Evolutionary conservation across 2,113 vertebrate genomes (phyloP).

Genomic region (Rissa tridactyla): DNA sequence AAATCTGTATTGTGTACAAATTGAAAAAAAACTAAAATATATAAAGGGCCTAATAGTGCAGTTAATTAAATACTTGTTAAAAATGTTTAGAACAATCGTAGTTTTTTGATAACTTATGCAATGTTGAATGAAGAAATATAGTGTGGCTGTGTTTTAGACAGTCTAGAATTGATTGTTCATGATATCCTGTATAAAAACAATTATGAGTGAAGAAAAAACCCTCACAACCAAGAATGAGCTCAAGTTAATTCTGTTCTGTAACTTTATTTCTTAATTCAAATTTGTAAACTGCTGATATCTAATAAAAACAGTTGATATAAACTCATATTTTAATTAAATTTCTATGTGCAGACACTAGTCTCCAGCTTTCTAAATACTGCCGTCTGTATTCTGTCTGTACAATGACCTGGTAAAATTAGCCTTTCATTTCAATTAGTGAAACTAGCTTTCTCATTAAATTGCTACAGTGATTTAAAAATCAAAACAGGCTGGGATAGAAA

Average conservation of each 20-base stretch:
- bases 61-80: slow-evolving; percentile 20
- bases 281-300: slow-evolving; percentile 59
- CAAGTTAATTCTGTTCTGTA: slow-evolving; percentile 53
- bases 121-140: slow-evolving; percentile 6
- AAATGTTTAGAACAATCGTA: slow-evolving; percentile 46
- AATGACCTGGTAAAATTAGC: not conserved
- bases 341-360: not conserved
- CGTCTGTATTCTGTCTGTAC: not conserved
- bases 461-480: not conserved
- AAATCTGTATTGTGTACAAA: not conserved
- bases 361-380: not conserved
- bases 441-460: not conserved
- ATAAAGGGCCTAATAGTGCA: not conserved
- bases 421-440: not conserved
- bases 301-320: slow-evolving; percentile 63
- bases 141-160: slow-evolving; percentile 76
- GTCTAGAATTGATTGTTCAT: slow-evolving; percentile 46
- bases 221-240: slow-evolving; percentile 11
- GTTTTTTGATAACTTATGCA: slow-evolving; percentile 61
- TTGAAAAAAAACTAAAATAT: not conserved
- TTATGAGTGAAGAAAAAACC: not conserved
- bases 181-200: slow-evolving; percentile 37
- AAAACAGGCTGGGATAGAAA: not conserved
- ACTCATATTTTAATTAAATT: not conserved
- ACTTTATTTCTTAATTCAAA: slow-evolving; percentile 51